Conservation (phyloP, 2,888 invertebrate genomes). For the Polydrusus cervinus region DNA sequence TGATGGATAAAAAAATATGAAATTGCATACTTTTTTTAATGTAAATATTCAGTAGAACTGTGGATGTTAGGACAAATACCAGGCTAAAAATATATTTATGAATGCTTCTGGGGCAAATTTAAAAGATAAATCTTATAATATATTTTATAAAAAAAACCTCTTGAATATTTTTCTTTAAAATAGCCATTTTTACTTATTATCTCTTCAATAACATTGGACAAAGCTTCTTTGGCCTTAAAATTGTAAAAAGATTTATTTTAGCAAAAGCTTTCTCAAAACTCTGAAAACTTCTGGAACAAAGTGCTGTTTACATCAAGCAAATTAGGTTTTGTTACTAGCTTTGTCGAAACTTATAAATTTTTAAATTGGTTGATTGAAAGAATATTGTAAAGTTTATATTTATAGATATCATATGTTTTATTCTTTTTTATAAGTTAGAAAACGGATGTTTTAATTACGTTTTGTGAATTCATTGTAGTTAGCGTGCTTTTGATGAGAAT, state of each 20-base stretch:
- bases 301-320: slow-evolving; percentile 20
- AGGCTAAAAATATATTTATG: no score
- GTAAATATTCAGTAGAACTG: no score
- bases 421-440: no score
- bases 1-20: no score
- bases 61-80: no score
- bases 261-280: slow-evolving; percentile 11
- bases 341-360: slow-evolving; percentile 9
- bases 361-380: slow-evolving; percentile 5
- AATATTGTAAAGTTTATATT: neutral
- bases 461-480: no score
- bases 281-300: slow-evolving; percentile 11
- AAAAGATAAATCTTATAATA: no score
- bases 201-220: slow-evolving; percentile 6
- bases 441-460: no score
- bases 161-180: neutral
- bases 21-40: no score
- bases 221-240: slow-evolving; percentile 9
- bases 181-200: neutral
- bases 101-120: no score
- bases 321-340: slow-evolving; percentile 12
- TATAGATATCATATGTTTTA: neutral
- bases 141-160: no score
- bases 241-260: slow-evolving; percentile 18
- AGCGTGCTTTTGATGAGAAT: no score